Conservation (phyloP, 2,797 vertebrate species). For the Taeniopygia guttata region DNA sequence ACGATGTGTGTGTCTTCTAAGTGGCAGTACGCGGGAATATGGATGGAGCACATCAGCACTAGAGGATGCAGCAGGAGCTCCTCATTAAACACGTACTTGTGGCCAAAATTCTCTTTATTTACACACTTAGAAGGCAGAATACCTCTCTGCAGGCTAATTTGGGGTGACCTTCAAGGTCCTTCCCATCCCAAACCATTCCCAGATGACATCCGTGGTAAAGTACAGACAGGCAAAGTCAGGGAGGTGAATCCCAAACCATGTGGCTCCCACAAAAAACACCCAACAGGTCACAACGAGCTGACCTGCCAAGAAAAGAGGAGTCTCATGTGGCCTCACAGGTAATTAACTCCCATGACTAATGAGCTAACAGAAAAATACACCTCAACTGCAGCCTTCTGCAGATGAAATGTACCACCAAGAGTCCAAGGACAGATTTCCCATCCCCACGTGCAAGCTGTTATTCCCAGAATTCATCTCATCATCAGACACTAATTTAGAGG, state of each 20-base stretch:
- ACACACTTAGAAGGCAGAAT: rapidly evolving
- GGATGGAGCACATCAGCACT: rapidly evolving
- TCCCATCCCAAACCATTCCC: not conserved
- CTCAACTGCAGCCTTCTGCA: not conserved
- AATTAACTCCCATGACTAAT: not conserved
- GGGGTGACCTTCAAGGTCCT: not conserved
- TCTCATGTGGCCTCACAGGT: not conserved
- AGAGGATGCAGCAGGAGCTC: not conserved
- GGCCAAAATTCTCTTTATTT: not conserved
- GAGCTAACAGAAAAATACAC: not conserved
- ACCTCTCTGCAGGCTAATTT: not conserved
- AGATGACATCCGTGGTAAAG: rapidly evolving
- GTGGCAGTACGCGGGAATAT: rapidly evolving
- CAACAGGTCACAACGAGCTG: rapidly evolving
- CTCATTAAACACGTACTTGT: rapidly evolving
- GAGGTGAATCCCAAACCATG: not conserved
- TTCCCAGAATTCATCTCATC: not conserved
- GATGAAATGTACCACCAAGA: not conserved
- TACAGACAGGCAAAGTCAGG: rapidly evolving
- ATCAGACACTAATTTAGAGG: not conserved
- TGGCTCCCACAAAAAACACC: not conserved
- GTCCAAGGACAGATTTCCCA: not conserved
- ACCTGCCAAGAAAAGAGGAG: not conserved
- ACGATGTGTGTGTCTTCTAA: rapidly evolving
- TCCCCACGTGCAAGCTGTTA: not conserved